Evolutionary conservation across 1,140 invertebrate species (phyloP), one percentile per base, ranked within the genome.

Genomic region (Danaus plexippus): DNA sequence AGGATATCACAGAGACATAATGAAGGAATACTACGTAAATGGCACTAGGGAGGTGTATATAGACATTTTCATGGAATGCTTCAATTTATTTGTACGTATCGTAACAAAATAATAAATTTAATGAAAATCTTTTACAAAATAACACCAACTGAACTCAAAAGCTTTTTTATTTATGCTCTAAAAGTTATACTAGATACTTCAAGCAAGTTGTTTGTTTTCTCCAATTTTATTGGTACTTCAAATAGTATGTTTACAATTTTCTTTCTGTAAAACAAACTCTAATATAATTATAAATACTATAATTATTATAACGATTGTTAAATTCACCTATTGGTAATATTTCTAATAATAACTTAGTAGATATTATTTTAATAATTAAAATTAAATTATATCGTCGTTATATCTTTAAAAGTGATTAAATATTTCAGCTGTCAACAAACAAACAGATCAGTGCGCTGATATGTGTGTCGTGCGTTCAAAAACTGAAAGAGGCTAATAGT

Each of bases 71-170:
- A 68, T 74, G 60, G 78, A 84, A 47, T 77, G 71, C 15, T 84
- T 75, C 55, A 76, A 76, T 67, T 68, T 84, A 61, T 79, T 70
- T 44, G 80, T 84, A 64, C 75, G 80, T 80, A 55, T 18, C 13
- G 10, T 11, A 22, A 15, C 11, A 43, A 15, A 52, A 18, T 51
- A 9, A 11, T 18, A 51, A 18, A n/a, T 41, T 51, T 2, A 9
- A 9, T 32, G 8, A 11, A 12, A 10, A 18, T 12, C 13, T 47
- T 47, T 47, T 11, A 15, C 47, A 47, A 15, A 13, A 18, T 10
- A 47, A 47, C 49, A 13, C 11, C 40, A 8, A 51, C 32, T 51
- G 7, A 32, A 32, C 22, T 4, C 22, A 32, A 32, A 32, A 32
- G 1, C 22, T 5, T 22, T 2, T 22, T 8, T 32, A 32, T 32